Evolutionary conservation across 2,113 vertebrate species (phyloP), one percentile per base, ranked within the genome.

Genomic region (Megatriorchis doriae): DNA sequence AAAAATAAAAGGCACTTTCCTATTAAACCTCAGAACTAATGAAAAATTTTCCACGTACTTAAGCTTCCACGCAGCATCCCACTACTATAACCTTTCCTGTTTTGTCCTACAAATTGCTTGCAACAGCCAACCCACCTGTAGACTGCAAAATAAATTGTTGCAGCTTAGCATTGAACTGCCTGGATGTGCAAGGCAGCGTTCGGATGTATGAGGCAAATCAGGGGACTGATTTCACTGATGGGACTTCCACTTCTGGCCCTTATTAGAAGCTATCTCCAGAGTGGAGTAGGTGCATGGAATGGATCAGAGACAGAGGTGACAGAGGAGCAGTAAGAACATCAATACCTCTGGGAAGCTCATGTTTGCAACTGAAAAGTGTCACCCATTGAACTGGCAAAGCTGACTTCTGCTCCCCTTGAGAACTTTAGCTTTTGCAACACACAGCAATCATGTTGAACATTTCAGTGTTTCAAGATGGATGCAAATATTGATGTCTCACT

Each of bases 401-500:
- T 95, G 62, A 81, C 56, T 96, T 89, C 31, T 78, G 45, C 65
- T 50, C 40, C n/a, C 34, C 36, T 67, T 1, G 26, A 84, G n/a
- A 94, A 84, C 38, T 52, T 90, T 1, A 93, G 55, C 38, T 95
- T 93, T 92, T 81, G 81, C n/a, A 81, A 87, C 43, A 81, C 26
- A 27, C 5, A 88, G 40, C 42, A 70, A 66, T 34, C 32, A 52
- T 0, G 3, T 0, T 36, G 43, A 93, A 88, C 0, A 0, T 68
- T 85, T 56, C 45, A 62, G 23, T 22, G 59, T 62, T 91, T 68
- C 70, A 72, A 72, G 53, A 91, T 32, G 31, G 90, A 82, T 23
- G 32, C 43, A 93, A 88, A 96, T 78, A 93, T 40, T 92, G 68
- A 90, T 52, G 34, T 92, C 65, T 91, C 80, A 34, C 47, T 92